Evolutionary conservation across 2,888 invertebrate species (phyloP).

Genomic region (Blastobasis lacticolella): DNA sequence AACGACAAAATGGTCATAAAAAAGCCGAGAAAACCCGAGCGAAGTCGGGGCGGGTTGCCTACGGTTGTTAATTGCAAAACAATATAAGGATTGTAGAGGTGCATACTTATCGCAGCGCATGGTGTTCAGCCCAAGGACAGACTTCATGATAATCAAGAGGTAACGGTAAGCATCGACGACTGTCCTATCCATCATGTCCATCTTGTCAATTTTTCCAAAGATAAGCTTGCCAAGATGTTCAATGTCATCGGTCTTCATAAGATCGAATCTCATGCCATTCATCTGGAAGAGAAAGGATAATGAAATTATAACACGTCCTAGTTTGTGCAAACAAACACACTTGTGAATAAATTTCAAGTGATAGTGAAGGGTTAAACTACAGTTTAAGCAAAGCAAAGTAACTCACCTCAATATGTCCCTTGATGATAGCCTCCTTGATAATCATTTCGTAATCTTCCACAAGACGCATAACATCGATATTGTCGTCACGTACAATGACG

Average conservation of each 20-base stretch:
- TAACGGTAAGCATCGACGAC: slow-evolving; percentile 70
- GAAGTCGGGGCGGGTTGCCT: too few species aligned
- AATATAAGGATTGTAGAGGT: too few species aligned
- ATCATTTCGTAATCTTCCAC: slow-evolving; percentile 65
- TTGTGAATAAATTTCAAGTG: too few species aligned
- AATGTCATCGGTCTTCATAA: slow-evolving; percentile 63
- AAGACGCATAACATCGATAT: slow-evolving; percentile 36
- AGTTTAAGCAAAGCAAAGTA: not conserved
- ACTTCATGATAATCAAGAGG: slow-evolving; percentile 70
- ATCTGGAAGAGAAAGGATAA: slow-evolving; percentile 27
- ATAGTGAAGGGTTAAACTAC: too few species aligned
- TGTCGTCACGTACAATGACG: slow-evolving; percentile 37
- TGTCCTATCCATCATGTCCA: slow-evolving; percentile 39
- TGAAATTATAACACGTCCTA: not conserved
- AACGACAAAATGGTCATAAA: too few species aligned
- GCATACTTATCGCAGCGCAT: slow-evolving; percentile 51
- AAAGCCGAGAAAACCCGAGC: too few species aligned
- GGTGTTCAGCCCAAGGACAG: slow-evolving; percentile 56
- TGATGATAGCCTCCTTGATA: slow-evolving; percentile 73
- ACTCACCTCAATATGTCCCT: slow-evolving; percentile 64
- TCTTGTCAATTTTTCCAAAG: slow-evolving; percentile 56
- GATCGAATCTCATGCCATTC: slow-evolving; percentile 48
- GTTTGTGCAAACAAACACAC: not conserved
- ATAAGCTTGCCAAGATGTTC: slow-evolving; percentile 72
- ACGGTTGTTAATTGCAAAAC: too few species aligned